Evolutionary conservation across 2,888 invertebrate species (phyloP), one percentile per base, ranked within the genome.

Genomic region (Encarsia formosa): DNA sequence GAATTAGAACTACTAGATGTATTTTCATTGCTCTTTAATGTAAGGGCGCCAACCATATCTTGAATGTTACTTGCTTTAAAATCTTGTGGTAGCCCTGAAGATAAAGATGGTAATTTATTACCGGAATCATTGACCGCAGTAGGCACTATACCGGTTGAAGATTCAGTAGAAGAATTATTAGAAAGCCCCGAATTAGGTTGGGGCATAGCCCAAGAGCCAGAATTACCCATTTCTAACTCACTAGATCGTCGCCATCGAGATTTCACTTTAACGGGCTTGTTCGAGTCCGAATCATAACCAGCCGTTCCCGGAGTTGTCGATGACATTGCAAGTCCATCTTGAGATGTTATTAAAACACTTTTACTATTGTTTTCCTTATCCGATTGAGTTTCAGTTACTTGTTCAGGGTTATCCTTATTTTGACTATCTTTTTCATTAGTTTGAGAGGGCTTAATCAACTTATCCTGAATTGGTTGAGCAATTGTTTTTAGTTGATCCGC

Each of bases 181-280:
- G 55, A n/a, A 42, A 42, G 42, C 1, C 42, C 32, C 41, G 40
- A 35, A 32, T 23, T 49, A 23, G 42, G 71, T 53, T 47, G 71
- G 52, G 29, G 71, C 68, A 31, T 73, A 71, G 59, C 76, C 60
- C 58, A 67, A 71, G 58, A 49, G 48, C 59, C 58, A 5, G 67
- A 63, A 40, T 69, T 66, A 26, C 74, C 73, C 83, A 85, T 84
- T 71, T 87, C 87, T 49, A 87, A 73, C 65, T 88, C 88, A 71
- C 86, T 85, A 1, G 86, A 87, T 57, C 87, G 75, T 53, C 87
- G 75, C 88, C 88, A 88, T 11, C 88, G 78, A 11, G 87, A 87
- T 67, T 88, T 88, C 0, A 88, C 87, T 76, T 88, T 88, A 0
- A 87, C 86, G 2, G 87, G 87, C 76, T 85, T 86, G 48, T 71